Evolutionary conservation across 2,797 vertebrate genomes (phyloP).

Genomic region (Schizopygopsis malacanthus): DNA sequence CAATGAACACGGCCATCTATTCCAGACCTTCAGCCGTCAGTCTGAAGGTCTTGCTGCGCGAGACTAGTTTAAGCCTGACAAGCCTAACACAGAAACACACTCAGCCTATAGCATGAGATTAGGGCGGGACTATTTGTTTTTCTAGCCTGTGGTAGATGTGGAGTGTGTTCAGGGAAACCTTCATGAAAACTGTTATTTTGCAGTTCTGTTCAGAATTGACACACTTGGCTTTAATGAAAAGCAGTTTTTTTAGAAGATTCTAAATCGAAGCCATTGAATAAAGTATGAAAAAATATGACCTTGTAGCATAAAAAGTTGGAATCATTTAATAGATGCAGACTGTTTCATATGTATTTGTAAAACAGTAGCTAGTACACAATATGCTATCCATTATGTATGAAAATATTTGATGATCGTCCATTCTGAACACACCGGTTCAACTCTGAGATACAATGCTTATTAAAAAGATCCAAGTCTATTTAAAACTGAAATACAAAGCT

Average conservation of each 20-base stretch:
- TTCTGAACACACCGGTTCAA: not conserved
- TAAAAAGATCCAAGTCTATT: not conserved
- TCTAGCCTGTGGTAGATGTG: too few relatives aligned
- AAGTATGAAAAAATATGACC: not conserved
- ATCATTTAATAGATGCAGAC: not conserved
- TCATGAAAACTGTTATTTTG: not conserved
- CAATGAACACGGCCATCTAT: too few relatives aligned
- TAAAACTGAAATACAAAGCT: not conserved
- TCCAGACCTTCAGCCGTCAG: too few relatives aligned
- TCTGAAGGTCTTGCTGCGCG: too few relatives aligned
- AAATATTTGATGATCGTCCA: not conserved
- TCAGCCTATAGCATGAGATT: too few relatives aligned
- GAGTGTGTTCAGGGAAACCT: too few relatives aligned
- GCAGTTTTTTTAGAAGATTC: not conserved
- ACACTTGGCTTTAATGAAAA: not conserved
- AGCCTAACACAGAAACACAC: too few relatives aligned
- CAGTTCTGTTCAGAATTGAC: not conserved
- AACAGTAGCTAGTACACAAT: not conserved
- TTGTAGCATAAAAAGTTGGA: not conserved
- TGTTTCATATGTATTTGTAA: not conserved
- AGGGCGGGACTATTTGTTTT: too few relatives aligned
- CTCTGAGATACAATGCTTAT: not conserved
- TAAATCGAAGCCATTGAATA: not conserved
- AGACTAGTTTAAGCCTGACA: too few relatives aligned
- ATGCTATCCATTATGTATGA: not conserved